Percentiles rank a stretch among this genome's conserved stretches.
Evolutionary conservation across 2,888 invertebrate genomes (phyloP).

Genomic region (Tetragonisca angustula): DNA sequence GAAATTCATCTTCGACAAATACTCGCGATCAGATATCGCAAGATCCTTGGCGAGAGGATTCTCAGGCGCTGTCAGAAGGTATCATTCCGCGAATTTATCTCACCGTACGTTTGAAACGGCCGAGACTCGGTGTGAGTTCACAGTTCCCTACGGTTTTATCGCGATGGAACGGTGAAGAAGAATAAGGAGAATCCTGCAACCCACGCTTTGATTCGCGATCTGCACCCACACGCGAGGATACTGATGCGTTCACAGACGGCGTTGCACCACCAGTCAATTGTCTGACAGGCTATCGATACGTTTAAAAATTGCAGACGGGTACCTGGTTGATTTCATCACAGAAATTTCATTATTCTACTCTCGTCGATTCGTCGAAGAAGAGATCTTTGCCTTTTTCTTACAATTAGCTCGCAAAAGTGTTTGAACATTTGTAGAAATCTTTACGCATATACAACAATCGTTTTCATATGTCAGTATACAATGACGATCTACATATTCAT

Average conservation of each 20-base stretch:
- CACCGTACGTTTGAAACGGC: neutral
- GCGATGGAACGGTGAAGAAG: constrained; percentile 45
- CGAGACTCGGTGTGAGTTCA: neutral
- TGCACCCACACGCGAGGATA: neutral
- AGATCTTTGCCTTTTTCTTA: too few relatives aligned
- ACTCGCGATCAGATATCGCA: too few relatives aligned
- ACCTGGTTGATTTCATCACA: neutral
- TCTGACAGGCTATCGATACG: neutral
- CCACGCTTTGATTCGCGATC: neutral
- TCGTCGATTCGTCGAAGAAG: too few relatives aligned
- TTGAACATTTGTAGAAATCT: too few relatives aligned
- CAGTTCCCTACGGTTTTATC: constrained; percentile 41
- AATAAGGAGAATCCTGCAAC: neutral
- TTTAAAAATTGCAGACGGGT: neutral
- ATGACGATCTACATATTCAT: too few relatives aligned
- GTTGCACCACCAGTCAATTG: neutral
- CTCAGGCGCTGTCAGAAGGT: neutral
- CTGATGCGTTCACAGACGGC: neutral
- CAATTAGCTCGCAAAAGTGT: too few relatives aligned
- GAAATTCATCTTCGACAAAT: too few relatives aligned
- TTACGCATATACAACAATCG: too few relatives aligned
- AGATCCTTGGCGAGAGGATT: neutral
- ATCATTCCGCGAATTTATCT: constrained; percentile 4
- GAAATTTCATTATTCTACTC: neutral
- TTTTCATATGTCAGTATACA: too few relatives aligned